Evolutionary conservation across 2,113 vertebrate genomes (phyloP).

Genomic region (Crypturellus undulatus): DNA sequence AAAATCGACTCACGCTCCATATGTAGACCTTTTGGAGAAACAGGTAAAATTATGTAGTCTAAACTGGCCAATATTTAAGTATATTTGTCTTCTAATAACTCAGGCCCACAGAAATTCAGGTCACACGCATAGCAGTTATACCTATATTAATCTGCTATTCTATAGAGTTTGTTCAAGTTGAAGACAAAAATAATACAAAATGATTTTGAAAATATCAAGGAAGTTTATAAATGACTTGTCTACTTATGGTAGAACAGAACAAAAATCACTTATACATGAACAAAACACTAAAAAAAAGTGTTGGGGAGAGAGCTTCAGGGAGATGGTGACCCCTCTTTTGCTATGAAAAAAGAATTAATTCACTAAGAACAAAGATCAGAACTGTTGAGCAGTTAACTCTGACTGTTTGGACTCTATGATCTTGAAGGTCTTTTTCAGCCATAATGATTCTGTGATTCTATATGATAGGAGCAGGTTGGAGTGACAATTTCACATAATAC

Average conservation of each 20-base stretch:
- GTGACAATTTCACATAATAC: background rate
- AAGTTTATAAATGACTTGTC: constrained; percentile 40
- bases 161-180: background rate
- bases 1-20: constrained; percentile 5
- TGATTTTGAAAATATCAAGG: background rate
- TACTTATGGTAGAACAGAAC: background rate
- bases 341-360: background rate
- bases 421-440: too few species aligned
- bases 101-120: constrained; percentile 27
- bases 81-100: background rate
- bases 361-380: background rate
- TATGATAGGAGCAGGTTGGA: background rate
- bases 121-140: background rate
- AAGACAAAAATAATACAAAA: constrained; percentile 16
- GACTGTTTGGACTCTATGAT: too few species aligned
- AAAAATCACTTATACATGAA: background rate
- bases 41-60: background rate
- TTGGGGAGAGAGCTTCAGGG: background rate
- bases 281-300: background rate
- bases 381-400: background rate
- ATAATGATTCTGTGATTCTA: too few species aligned
- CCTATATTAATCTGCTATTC: background rate
- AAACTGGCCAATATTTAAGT: background rate
- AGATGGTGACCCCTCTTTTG: background rate
- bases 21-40: background rate